Base-by-base conservation (phyloP, 2,888 invertebrate genomes). In the Melipona beecheii region DNA sequence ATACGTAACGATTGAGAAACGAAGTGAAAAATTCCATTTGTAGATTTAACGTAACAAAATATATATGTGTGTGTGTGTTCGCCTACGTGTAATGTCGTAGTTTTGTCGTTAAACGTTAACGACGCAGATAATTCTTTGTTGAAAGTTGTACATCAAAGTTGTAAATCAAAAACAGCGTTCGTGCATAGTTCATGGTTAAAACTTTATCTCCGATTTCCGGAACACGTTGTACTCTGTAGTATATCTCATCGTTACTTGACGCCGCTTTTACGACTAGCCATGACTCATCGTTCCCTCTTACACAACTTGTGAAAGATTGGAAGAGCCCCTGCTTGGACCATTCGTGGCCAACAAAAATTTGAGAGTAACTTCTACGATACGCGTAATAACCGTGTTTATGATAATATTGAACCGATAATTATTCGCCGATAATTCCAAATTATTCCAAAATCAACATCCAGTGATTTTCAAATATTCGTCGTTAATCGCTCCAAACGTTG, bases 121-220 rank as follows among this genome's bases (percentile, higher is more conserved):
- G 19, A 49, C 49, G 4, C 1, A 24, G n/a, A 54, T 68, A 68
- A 68, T 62, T 68, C 81, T 71, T 83, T 24, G 17, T 24, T 43
- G 54, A 52, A 75, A 75, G 65, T 83, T 66, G 6, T n/a, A n/a
- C 19, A 27, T 31, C 9, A 2, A 54, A 54, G 24, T 24, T 68
- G 58, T 78, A 80, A 88, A 54, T 80, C 72, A 77, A 86, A 79
- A 72, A 31, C 17, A 50, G 31, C 17, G 72, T n/a, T 66, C 49
- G 9, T 60, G 64, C 62, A 49, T 86, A 68, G 71, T 66, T 72
- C 76, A 75, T 52, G 65, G 70, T 79, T 77, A 62, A 83, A 79
- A 88, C 58, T 87, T 86, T 78, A 68, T 88, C 86, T 77, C 43
- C 75, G 79, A 88, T 86, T 86, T 70, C 31, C 27, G 60, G 27